Evolutionary conservation across 2,113 vertebrate genomes (phyloP).

Genomic region (Sus scrofa): DNA sequence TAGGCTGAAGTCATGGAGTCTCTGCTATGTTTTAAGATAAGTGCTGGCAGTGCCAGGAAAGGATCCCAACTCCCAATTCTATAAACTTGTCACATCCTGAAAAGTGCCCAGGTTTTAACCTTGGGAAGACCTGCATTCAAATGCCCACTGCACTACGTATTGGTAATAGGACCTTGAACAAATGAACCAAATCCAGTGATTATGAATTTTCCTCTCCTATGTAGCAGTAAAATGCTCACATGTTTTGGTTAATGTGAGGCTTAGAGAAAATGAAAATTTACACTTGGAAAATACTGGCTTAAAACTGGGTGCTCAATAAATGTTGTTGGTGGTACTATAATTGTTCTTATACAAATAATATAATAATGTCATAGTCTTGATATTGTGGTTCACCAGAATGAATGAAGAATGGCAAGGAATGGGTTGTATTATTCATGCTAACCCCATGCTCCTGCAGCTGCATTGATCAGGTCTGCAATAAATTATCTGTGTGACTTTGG

Average conservation of each 20-base stretch:
- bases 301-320: neutral
- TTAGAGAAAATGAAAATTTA: conserved; percentile 15
- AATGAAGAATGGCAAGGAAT: neutral
- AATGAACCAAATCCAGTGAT: neutral
- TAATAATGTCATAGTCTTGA: neutral
- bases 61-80: neutral
- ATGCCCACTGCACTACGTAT: neutral
- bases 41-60: neutral
- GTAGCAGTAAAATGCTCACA: neutral
- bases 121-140: neutral
- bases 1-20: neutral
- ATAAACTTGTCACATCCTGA: neutral
- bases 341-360: neutral
- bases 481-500: conserved; percentile 18
- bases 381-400: neutral
- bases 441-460: neutral
- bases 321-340: neutral
- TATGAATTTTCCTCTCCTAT: neutral
- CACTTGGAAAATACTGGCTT: neutral
- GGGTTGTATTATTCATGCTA: neutral
- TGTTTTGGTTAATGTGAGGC: conserved; percentile 1
- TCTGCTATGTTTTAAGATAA: neutral
- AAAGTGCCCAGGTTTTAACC: neutral
- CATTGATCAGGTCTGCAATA: neutral
- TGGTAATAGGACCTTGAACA: neutral